A percentile compares a stretch with the other conserved stretches of the same genome.
Conservation (phyloP, 2,888 invertebrate species). For the Chymomyza fuscimana region DNA sequence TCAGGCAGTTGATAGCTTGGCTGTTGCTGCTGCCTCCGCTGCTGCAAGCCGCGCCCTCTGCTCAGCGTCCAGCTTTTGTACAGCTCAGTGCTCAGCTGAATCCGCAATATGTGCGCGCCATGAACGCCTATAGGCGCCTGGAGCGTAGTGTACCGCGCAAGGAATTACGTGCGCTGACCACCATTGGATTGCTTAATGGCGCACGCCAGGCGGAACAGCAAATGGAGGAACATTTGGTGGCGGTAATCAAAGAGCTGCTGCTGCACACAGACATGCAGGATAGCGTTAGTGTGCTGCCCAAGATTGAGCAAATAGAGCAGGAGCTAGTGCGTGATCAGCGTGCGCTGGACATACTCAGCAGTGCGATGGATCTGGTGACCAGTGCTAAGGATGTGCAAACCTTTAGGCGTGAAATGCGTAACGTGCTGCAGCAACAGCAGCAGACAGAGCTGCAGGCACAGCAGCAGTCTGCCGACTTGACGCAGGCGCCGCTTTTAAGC, state of each 20-base stretch:
- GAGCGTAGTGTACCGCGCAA: constrained; percentile 67
- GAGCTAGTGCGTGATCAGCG: constrained; percentile 73
- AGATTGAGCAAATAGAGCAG: constrained; percentile 72
- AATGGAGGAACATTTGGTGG: constrained; percentile 74
- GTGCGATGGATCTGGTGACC: constrained; percentile 73
- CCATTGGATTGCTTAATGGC: constrained; percentile 76
- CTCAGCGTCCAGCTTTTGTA: neutral
- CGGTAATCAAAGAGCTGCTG: constrained; percentile 68
- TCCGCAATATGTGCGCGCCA: constrained; percentile 69
- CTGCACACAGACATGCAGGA: constrained; percentile 60
- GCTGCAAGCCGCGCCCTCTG: constrained; percentile 23
- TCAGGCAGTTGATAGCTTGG: neutral
- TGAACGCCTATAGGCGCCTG: constrained; percentile 72
- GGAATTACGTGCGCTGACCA: constrained; percentile 72
- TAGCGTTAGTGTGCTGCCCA: constrained; percentile 50
- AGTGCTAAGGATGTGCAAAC: constrained; percentile 56
- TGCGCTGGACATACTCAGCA: constrained; percentile 72
- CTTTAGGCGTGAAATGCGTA: constrained; percentile 62
- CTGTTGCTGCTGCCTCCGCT: constrained; percentile 28
- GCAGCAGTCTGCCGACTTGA: constrained; percentile 18
- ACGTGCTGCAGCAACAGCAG: constrained; percentile 45
- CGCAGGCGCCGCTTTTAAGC: constrained; percentile 19
- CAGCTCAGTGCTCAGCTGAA: constrained; percentile 55
- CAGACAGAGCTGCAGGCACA: constrained; percentile 23
- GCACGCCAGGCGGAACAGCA: constrained; percentile 73